Conservation (phyloP, 2,113 vertebrate species). For the Gallinago paraguaiae region DNA sequence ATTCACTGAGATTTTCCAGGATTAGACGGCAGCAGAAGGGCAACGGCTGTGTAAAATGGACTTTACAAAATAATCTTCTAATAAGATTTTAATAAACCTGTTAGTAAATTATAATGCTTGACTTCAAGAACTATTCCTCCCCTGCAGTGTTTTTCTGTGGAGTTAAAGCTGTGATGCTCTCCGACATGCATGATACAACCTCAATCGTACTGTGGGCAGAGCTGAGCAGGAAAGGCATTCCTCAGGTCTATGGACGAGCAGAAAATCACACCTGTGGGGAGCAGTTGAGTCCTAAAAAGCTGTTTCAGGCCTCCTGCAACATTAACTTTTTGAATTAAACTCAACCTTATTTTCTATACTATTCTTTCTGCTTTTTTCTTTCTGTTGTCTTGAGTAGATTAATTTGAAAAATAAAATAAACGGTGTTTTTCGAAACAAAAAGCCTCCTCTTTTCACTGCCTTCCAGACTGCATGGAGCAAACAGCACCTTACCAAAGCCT, state of each 20-base stretch:
- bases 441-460: neutral
- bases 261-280: neutral
- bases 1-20: constrained; percentile 51
- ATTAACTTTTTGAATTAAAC: neutral
- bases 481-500: neutral
- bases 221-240: neutral
- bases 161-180: neutral
- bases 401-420: neutral
- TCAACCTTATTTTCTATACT: neutral
- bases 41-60: constrained; percentile 35
- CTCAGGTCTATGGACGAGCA: neutral
- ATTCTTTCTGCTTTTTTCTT: neutral
- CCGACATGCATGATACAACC: neutral
- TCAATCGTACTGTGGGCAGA: accelerated
- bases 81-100: constrained; percentile 63
- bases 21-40: constrained; percentile 60
- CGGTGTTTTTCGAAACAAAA: neutral
- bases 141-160: neutral
- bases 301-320: neutral
- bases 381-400: neutral
- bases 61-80: constrained; percentile 64
- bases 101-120: constrained; percentile 34
- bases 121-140: constrained; percentile 25
- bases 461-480: neutral
- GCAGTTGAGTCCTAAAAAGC: neutral